Percentiles rank a stretch among this genome's conserved stretches.
Evolutionary conservation across 2,888 invertebrate genomes (phyloP).

Genomic region (Hypsopygia costalis): DNA sequence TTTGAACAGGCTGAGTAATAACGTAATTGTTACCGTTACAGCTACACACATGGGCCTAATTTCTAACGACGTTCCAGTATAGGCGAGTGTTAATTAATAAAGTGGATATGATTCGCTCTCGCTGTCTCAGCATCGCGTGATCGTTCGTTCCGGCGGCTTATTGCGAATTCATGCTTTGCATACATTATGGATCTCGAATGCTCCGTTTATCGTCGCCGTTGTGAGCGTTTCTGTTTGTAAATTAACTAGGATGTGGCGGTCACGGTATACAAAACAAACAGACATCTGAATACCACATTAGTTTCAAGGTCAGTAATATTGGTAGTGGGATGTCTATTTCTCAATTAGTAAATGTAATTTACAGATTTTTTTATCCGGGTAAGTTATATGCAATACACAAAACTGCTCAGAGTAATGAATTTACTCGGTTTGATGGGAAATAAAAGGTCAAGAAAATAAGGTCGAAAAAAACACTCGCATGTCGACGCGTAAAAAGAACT

Average conservation of each 20-base stretch:
- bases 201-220: slow-evolving; percentile 20
- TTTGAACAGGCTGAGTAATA: neutral
- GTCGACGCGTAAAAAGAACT: too few species aligned
- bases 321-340: too few species aligned
- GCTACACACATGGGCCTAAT: slow-evolving; percentile 24
- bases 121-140: slow-evolving; percentile 48
- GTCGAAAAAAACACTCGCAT: too few species aligned
- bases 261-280: neutral
- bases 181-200: slow-evolving; percentile 31
- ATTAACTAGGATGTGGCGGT: neutral
- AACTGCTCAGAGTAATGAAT: too few species aligned
- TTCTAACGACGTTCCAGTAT: slow-evolving; percentile 26
- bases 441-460: too few species aligned
- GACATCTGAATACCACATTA: too few species aligned
- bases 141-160: slow-evolving; percentile 38
- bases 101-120: slow-evolving; percentile 48
- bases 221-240: slow-evolving; percentile 9
- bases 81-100: slow-evolving; percentile 56
- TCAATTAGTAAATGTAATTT: too few species aligned
- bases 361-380: too few species aligned
- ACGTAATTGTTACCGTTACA: neutral
- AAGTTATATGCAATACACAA: too few species aligned
- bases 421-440: too few species aligned
- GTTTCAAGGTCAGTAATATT: too few species aligned
- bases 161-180: slow-evolving; percentile 41